Evolutionary conservation across 2,113 vertebrate genomes (phyloP).

Genomic region (Pterocles burchelli): DNA sequence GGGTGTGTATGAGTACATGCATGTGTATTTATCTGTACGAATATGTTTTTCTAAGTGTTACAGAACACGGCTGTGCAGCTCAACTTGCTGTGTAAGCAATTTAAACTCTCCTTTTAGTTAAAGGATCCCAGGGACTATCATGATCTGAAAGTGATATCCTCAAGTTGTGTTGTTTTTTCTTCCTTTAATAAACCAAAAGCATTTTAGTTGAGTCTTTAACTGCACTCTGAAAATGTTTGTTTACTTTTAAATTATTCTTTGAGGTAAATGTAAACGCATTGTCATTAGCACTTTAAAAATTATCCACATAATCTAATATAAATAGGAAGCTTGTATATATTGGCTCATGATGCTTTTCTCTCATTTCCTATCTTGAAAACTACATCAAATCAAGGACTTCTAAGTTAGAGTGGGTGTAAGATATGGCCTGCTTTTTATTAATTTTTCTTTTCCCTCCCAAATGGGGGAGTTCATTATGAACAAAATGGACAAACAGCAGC

Average conservation of each 20-base stretch:
- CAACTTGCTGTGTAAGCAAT: not conserved
- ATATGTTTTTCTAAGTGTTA: not conserved
- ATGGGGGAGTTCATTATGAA: not conserved
- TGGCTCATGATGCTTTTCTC: not conserved
- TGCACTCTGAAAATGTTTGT: not conserved
- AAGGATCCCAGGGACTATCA: not conserved
- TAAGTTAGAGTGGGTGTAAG: not conserved
- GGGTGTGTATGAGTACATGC: not conserved
- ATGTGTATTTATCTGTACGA: not conserved
- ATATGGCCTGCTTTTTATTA: not conserved
- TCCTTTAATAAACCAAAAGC: not conserved
- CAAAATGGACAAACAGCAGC: not conserved
- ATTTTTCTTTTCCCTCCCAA: not conserved
- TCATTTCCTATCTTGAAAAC: not conserved
- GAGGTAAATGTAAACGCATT: not conserved
- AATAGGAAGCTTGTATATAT: not conserved
- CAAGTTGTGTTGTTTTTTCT: fast-evolving
- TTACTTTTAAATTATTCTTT: not conserved
- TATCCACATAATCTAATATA: not conserved
- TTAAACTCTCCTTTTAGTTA: not conserved
- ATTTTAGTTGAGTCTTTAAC: not conserved
- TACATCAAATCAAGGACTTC: not conserved
- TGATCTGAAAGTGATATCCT: not conserved
- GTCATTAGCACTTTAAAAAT: not conserved
- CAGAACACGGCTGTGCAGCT: not conserved